Base-by-base conservation (phyloP, 1,140 invertebrate species). In the Pogonognathellus flavescens region DNA sequence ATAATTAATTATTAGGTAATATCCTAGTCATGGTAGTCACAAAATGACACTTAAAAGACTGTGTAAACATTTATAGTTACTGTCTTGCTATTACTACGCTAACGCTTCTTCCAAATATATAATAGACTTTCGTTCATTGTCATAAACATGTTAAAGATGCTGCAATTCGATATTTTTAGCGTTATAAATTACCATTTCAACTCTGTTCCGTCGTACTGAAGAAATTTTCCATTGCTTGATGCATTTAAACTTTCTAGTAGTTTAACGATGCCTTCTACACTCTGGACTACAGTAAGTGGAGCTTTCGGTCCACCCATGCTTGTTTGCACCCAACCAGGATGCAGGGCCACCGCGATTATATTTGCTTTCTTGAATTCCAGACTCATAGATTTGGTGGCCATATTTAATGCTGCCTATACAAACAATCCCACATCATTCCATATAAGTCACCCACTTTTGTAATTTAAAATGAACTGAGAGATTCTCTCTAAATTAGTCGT, bases 291-390 rank as follows among this genome's bases (percentile, higher is more conserved):
- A 82, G 94, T 93, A 13, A 97, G 89, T 0, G 93, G 94, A 1
- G 96, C 97, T 88, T 94, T 94, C 72, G 91, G 90, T 11, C 96
- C 96, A 6, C 96, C 96, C 95, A 98, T 95, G 84, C 95, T 95
- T 0, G 88, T 98, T 89, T 94, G 93, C 0, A 97, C 95, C 96
- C 96, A 98, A 1, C 97, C 97, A 1, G 97, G 97, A 92, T 98
- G 96, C 70, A 98, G 89, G 72, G 93, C 93, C 0, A 94, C 91
- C 0, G 93, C 94, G 4, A 97, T 88, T 84, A 98, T 97, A 53
- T 94, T 93, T 88, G 94, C 92, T 53, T 93, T 91, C 89, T 94
- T 94, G 41, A 98, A 91, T 91, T 98, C 96, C 13, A 95, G 89
- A 88, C 95, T 95, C 92, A 98, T 92, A 4, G 95, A 95, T 91